Percentiles rank a stretch among this genome's conserved stretches.
These are phyloP conservation scores for Enteromius radiatus DNA, from an alignment of 2,797 vertebrate species.

Conservation along the genomic window DNA sequence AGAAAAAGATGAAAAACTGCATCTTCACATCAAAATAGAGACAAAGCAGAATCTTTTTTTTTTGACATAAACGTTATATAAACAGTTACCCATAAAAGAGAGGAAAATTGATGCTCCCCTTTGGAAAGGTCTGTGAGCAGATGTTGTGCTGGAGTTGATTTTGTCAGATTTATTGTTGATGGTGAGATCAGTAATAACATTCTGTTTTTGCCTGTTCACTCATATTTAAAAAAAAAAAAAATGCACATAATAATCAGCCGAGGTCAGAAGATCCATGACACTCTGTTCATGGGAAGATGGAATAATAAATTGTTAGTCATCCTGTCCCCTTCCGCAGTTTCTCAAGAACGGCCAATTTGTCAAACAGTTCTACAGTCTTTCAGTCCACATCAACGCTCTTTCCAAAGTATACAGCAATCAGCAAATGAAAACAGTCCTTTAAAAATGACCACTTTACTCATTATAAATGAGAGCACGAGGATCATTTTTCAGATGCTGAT, in stretches of 20 bases:
- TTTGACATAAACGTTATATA: slow-evolving; percentile 20
- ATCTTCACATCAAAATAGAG: no score
- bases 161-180: slow-evolving; percentile 29
- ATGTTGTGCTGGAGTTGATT: slow-evolving; percentile 20
- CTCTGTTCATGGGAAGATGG: slow-evolving; percentile 54
- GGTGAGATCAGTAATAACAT: slow-evolving; percentile 1
- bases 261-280: slow-evolving; percentile 46
- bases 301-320: slow-evolving; percentile 60
- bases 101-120: slow-evolving; percentile 16
- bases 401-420: slow-evolving; percentile 72
- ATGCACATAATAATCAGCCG: slow-evolving; percentile 1
- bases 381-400: slow-evolving; percentile 55
- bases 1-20: neutral
- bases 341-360: slow-evolving; percentile 59
- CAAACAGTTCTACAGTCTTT: slow-evolving; percentile 57
- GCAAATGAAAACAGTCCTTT: slow-evolving; percentile 60
- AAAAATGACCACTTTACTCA: slow-evolving; percentile 56
- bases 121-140: slow-evolving; percentile 34
- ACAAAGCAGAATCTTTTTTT: neutral
- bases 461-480: slow-evolving; percentile 53
- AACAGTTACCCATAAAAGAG: slow-evolving; percentile 20
- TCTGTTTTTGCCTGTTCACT: neutral
- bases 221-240: no score
- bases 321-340: slow-evolving; percentile 59
- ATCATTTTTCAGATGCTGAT: slow-evolving; percentile 53